Base-by-base conservation (phyloP, 2,797 vertebrate species). In the Falco novaeseelandiae region DNA sequence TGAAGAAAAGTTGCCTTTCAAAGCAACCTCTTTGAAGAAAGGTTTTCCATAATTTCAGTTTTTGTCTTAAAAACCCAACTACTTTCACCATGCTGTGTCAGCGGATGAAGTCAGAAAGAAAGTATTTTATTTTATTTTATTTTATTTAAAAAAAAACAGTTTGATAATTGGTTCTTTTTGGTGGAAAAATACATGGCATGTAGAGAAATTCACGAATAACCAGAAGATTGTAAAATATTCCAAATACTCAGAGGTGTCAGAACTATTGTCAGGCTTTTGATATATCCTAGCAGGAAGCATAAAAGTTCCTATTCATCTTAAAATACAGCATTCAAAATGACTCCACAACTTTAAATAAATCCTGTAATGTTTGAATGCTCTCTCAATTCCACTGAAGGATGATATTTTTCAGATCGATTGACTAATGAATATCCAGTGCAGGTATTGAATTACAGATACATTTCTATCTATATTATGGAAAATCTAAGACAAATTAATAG, bases 111-210 rank as follows among this genome's bases (percentile, higher is more conserved):
- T 85, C 51, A 67, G 42, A 83, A 95, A 38, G 26, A 90, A 95
- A 15, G 72, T 54, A 40, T 76, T 69, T 71, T 40, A 40, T 40
- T 40, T 40, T 40, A 40, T 40, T 38, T 36, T 36, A 36, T 36
- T 36, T 36, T n/a, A n/a, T 36, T 67, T 66, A 89, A 72, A 89
- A 48, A 58, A 30, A 88, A 23, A 65, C 72, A 40, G n/a, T 63
- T 32, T 73, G 66, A 84, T 70, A 96, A 95, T 83, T 93, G 65
- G 30, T 92, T 92, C 84, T 87, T 44, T 93, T 78, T 88, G 54
- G 40, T 70, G 82, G 29, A 83, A 95, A 94, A 96, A 90, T 40
- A 34, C 49, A 78, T 4, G n/a, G 40, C 54, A 25, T 12, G 16
- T 8, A 91, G 42, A 82, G 65, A 95, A 67, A 93, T 76, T 38